These are phyloP conservation scores for Microcaecilia unicolor DNA, from an alignment of 2,797 vertebrate genomes.

Conservation along the genomic window DNA sequence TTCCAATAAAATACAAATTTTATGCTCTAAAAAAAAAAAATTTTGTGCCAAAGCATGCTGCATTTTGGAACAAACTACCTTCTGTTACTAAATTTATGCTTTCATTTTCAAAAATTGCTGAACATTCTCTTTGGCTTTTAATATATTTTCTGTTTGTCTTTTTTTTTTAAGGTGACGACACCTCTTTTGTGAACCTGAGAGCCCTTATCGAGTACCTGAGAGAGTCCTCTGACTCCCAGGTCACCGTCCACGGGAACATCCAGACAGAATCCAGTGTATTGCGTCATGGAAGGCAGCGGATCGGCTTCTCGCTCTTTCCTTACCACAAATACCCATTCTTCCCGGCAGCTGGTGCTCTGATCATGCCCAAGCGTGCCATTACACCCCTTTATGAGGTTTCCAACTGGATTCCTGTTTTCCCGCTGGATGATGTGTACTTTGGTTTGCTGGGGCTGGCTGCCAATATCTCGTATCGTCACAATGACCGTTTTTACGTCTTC, in stretches of 20 bases:
- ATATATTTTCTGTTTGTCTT: too few species aligned
- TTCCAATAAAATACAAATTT: too few species aligned
- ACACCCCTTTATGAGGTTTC: neutral
- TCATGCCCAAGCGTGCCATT: neutral
- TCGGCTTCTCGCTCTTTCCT: neutral
- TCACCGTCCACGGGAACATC: neutral
- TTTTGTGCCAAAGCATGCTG: too few species aligned
- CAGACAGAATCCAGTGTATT: neutral
- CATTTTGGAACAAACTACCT: too few species aligned
- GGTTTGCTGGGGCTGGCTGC: neutral
- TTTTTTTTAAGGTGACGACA: conserved; percentile 1
- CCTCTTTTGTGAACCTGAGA: conserved; percentile 1
- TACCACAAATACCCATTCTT: neutral
- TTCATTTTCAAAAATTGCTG: too few species aligned
- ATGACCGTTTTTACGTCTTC: neutral
- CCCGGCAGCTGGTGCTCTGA: conserved; percentile 6
- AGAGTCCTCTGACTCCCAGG: neutral
- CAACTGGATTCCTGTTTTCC: conserved; percentile 1
- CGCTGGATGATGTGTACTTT: conserved; percentile 7
- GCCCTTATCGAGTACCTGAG: neutral
- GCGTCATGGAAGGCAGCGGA: neutral
- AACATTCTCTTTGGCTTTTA: too few species aligned
- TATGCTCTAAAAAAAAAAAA: too few species aligned
- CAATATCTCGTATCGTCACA: neutral
- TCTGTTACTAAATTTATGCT: too few species aligned